Evolutionary conservation across 2,888 invertebrate species (phyloP).

Genomic region (Diploptera punctata): DNA sequence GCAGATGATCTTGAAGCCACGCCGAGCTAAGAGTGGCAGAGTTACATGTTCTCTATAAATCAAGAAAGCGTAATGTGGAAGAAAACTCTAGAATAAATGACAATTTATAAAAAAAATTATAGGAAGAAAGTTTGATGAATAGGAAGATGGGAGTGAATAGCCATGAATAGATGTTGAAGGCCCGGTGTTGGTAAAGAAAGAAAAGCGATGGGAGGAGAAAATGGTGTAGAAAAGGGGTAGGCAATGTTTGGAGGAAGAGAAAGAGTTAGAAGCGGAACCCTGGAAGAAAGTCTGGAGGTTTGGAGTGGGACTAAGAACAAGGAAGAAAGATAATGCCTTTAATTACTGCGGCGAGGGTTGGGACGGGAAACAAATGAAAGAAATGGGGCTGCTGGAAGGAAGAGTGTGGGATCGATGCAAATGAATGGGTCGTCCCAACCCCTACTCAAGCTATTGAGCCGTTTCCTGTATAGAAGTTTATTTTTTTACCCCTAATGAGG

Average conservation of each 20-base stretch:
- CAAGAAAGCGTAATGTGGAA: no score
- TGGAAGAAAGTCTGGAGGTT: conserved; percentile 6
- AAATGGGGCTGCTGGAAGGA: not conserved
- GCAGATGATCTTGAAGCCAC: no score
- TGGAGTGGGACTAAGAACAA: conserved; percentile 20
- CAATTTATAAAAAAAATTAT: no score
- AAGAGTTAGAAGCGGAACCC: not conserved
- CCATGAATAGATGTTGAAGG: not conserved
- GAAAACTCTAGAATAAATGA: no score
- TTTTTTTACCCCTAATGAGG: conserved; percentile 8
- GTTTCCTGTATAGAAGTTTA: conserved; percentile 13
- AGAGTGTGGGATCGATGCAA: not conserved
- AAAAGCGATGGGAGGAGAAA: not conserved
- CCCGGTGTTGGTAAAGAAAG: not conserved
- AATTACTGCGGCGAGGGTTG: conserved; percentile 20
- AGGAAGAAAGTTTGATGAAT: not conserved
- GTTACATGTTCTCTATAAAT: no score
- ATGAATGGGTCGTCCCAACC: not conserved
- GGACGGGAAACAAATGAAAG: not conserved
- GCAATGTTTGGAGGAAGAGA: conserved; percentile 7
- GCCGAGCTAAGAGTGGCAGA: no score
- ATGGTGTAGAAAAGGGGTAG: not conserved
- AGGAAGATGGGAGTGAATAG: not conserved
- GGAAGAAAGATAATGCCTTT: conserved; percentile 26
- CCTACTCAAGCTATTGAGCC: not conserved